Evolutionary conservation across 1,140 invertebrate species (phyloP).

Genomic region (Brachionus calyciflorus): DNA sequence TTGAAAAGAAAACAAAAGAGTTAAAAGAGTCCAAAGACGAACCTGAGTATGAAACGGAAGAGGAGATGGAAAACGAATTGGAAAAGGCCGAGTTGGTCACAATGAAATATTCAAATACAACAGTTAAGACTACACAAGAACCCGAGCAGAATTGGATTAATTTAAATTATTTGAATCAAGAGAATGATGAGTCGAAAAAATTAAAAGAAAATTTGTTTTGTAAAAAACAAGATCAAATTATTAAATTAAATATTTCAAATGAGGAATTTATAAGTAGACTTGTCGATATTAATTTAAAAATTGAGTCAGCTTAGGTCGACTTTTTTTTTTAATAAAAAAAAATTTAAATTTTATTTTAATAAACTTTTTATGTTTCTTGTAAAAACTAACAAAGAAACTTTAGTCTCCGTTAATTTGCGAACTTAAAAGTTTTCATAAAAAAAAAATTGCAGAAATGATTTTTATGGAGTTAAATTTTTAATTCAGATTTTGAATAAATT

Average conservation of each 20-base stretch:
- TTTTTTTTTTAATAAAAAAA: too few species aligned
- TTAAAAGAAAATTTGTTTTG: conserved; percentile 9
- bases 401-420: too few species aligned
- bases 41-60: not conserved
- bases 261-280: conserved; percentile 27
- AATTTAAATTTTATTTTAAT: too few species aligned
- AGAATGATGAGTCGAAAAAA: not conserved
- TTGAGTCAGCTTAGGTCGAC: not conserved
- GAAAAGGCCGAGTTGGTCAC: conserved; percentile 44
- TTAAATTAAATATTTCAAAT: conserved; percentile 11
- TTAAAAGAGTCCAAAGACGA: conserved; percentile 16
- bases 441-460: not conserved
- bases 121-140: not conserved
- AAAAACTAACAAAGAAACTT: too few species aligned
- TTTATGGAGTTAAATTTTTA: too few species aligned
- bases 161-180: not conserved
- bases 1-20: conserved; percentile 18
- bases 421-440: too few species aligned
- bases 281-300: conserved; percentile 11
- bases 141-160: conserved; percentile 33
- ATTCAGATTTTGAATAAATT: too few species aligned
- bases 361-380: too few species aligned
- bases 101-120: conserved; percentile 12
- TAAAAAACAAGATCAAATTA: not conserved
- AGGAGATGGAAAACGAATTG: conserved; percentile 12